These are phyloP conservation scores for Pachyuromys duprasi DNA, from an alignment of 2,797 vertebrate genomes.

Conservation along the genomic window DNA sequence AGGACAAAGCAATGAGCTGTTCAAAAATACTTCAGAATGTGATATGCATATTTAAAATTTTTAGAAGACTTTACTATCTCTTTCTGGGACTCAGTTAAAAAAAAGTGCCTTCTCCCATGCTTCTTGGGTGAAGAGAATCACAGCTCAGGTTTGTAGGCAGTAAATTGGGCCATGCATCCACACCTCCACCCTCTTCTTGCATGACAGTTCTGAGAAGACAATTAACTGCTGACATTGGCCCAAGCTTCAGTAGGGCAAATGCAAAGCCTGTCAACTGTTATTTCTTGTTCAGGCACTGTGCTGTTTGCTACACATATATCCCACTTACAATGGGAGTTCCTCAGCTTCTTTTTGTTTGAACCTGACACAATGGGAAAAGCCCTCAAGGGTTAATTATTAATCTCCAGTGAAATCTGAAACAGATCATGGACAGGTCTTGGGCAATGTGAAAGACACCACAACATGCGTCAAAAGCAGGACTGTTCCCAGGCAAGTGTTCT, in stretches of 20 bases:
- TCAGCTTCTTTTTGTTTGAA: constrained; percentile 74
- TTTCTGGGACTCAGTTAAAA: not conserved
- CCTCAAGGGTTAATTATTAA: constrained; percentile 74
- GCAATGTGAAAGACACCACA: constrained; percentile 57
- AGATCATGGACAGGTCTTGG: constrained; percentile 63
- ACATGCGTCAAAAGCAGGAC: not conserved
- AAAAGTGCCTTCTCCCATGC: not conserved
- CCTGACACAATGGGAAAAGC: constrained; percentile 78
- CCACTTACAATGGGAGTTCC: constrained; percentile 47
- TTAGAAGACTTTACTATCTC: not conserved
- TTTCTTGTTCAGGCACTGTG: constrained; percentile 63
- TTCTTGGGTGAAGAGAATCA: not conserved
- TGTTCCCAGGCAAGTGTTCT: constrained; percentile 41
- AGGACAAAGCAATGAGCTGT: not conserved
- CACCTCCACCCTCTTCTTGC: not conserved
- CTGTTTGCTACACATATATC: not conserved
- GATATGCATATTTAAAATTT: not conserved
- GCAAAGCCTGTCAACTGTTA: not conserved
- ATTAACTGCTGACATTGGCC: constrained; percentile 29
- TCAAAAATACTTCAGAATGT: not conserved
- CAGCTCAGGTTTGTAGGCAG: not conserved
- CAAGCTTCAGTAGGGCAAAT: not conserved
- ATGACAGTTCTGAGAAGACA: not conserved
- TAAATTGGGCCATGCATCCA: not conserved
- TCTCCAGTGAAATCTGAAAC: constrained; percentile 72